These are phyloP conservation scores for Musca vetustissima DNA, from an alignment of 1,140 invertebrate genomes.

Conservation along the genomic window DNA sequence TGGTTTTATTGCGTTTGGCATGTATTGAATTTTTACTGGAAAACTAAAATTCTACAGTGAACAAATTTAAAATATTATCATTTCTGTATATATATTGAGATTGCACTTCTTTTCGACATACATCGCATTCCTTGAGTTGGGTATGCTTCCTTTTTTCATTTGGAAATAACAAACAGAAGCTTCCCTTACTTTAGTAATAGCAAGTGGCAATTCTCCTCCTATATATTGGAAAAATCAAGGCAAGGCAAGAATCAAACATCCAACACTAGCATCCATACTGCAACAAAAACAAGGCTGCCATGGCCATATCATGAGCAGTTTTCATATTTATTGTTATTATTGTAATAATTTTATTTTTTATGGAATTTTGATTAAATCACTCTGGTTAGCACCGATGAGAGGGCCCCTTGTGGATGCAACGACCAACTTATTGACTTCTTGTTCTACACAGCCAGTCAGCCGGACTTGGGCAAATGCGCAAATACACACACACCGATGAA, in stretches of 20 bases:
- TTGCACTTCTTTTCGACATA: too few relatives aligned
- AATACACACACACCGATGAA: too few relatives aligned
- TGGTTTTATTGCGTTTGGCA: too few relatives aligned
- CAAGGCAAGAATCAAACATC: background rate
- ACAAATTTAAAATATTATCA: too few relatives aligned
- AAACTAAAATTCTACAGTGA: too few relatives aligned
- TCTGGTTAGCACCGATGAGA: constrained; percentile 6
- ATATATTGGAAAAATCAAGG: too few relatives aligned
- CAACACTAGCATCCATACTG: background rate
- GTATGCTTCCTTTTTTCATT: background rate
- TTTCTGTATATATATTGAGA: too few relatives aligned
- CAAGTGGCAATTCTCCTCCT: too few relatives aligned
- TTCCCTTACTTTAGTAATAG: constrained; percentile 3
- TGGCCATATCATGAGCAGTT: constrained; percentile 15
- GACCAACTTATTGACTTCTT: too few relatives aligned
- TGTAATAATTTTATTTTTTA: constrained; percentile 24
- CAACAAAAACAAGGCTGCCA: background rate
- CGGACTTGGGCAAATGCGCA: too few relatives aligned
- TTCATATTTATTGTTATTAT: constrained; percentile 25
- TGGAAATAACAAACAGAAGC: constrained; percentile 11
- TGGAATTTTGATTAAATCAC: constrained; percentile 24
- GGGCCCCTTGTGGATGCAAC: too few relatives aligned
- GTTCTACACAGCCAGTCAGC: background rate
- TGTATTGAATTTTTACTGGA: too few relatives aligned
- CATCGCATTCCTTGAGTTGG: background rate